Conservation (phyloP, 2,888 invertebrate species). For the Meliscaeva auricollis region DNA sequence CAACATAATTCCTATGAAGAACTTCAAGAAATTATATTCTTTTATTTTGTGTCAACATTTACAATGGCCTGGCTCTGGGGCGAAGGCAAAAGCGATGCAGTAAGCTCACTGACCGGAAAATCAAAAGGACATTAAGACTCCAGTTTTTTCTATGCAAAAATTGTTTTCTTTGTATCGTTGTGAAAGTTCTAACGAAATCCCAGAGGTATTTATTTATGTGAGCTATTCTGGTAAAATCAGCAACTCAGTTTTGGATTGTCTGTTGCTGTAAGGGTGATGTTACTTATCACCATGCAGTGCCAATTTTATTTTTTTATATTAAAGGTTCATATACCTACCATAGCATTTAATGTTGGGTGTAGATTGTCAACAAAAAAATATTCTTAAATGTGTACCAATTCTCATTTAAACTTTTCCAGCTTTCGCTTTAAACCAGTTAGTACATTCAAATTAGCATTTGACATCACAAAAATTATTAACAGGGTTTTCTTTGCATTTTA, state of each 20-base stretch:
- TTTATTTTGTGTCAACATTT: slow-evolving; percentile 47
- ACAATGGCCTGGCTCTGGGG: slow-evolving; percentile 32
- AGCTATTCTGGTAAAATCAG: slow-evolving; percentile 34
- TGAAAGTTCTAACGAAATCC: slow-evolving; percentile 43
- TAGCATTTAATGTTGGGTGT: too few relatives aligned
- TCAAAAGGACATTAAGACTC: slow-evolving; percentile 77
- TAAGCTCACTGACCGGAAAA: slow-evolving; percentile 80
- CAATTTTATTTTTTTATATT: slow-evolving; percentile 28
- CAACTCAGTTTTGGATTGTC: background rate
- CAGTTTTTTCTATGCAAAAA: slow-evolving; percentile 41
- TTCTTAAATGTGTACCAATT: too few relatives aligned
- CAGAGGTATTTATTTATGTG: slow-evolving; percentile 46
- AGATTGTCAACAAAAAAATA: too few relatives aligned
- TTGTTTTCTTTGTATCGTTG: slow-evolving; percentile 64
- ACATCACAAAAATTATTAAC: too few relatives aligned
- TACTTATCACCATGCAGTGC: slow-evolving; percentile 52
- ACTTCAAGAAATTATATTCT: slow-evolving; percentile 62
- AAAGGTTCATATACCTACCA: too few relatives aligned
- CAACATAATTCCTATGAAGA: slow-evolving; percentile 48
- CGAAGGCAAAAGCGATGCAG: slow-evolving; percentile 47
- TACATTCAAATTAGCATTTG: too few relatives aligned
- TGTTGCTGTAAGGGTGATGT: slow-evolving; percentile 42
- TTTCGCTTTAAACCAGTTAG: too few relatives aligned
- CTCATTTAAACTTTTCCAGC: too few relatives aligned
- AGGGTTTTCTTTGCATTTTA: too few relatives aligned